Percentiles rank a stretch among this genome's conserved stretches.
These are phyloP conservation scores for Drosophila infuscata DNA, from an alignment of 2,888 invertebrate species.

Conservation along the genomic window DNA sequence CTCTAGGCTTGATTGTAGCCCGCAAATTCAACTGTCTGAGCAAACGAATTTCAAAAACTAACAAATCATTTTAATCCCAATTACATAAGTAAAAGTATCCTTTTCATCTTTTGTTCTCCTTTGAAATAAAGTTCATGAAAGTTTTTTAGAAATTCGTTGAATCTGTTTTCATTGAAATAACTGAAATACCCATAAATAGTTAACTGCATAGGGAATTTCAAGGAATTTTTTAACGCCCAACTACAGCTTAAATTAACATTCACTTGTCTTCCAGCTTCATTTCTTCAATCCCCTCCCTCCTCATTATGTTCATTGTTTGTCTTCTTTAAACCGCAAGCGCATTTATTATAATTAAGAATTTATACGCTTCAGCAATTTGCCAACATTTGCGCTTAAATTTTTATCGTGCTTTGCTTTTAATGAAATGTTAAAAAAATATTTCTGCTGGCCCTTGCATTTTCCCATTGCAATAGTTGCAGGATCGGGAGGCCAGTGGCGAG, in stretches of 20 bases:
- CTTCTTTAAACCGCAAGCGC: conserved; percentile 30
- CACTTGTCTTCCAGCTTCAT: conserved; percentile 15
- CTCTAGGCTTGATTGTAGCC: conserved; percentile 22
- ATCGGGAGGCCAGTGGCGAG: conserved; percentile 6
- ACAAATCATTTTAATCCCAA: not conserved
- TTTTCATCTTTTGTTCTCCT: not conserved
- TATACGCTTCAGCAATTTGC: conserved; percentile 59
- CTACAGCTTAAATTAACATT: conserved; percentile 25
- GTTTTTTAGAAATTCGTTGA: not conserved
- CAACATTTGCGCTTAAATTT: conserved; percentile 62
- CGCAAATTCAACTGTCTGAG: not conserved
- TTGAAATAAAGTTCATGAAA: not conserved
- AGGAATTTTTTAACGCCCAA: not conserved
- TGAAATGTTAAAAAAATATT: conserved; percentile 57
- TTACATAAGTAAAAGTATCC: not conserved
- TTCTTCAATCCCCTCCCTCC: not conserved
- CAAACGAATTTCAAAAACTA: conserved; percentile 6
- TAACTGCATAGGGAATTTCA: conserved; percentile 6
- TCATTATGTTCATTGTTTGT: conserved; percentile 7
- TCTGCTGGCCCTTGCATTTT: conserved; percentile 36
- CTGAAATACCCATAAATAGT: conserved; percentile 30
- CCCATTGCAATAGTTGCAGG: conserved; percentile 14
- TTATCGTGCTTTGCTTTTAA: conserved; percentile 38
- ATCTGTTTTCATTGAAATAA: conserved; percentile 5
- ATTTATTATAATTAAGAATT: conserved; percentile 66